Percentiles rank a stretch among this genome's conserved stretches.
phyloP scores from a whole-genome alignment of 2,888 invertebrate genomes.

The Hypena proboscidalis region DNA sequence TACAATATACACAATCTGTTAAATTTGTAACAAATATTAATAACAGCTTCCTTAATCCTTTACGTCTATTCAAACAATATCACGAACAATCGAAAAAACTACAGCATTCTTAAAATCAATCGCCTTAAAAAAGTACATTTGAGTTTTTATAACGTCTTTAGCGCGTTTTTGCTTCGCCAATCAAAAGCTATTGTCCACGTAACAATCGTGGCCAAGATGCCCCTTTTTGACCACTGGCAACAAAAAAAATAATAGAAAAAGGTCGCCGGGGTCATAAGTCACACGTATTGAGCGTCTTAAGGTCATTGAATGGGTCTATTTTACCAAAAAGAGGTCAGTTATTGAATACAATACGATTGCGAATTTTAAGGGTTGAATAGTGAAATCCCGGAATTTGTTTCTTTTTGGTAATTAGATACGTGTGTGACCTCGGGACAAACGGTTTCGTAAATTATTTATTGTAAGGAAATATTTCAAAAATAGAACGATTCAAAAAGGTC shows the following conservation, averaged over 20 bases:
- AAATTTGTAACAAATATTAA: slow-evolving; percentile 3
- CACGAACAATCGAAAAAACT: slow-evolving; percentile 26
- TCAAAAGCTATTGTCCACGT: slow-evolving; percentile 74
- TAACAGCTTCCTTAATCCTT: slow-evolving; percentile 15
- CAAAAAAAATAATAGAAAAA: slow-evolving; percentile 56
- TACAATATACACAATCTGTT: too few species aligned
- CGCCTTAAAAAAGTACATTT: slow-evolving; percentile 17
- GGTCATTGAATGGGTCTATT: slow-evolving; percentile 53
- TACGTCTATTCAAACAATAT: slow-evolving; percentile 23
- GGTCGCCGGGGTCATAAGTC: slow-evolving; percentile 66
- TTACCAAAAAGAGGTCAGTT: slow-evolving; percentile 64
- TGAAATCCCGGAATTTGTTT: slow-evolving; percentile 62
- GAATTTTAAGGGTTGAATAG: slow-evolving; percentile 54
- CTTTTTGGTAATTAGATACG: slow-evolving; percentile 65
- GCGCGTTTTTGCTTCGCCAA: slow-evolving; percentile 64
- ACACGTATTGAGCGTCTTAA: slow-evolving; percentile 49
- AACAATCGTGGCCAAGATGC: slow-evolving; percentile 59
- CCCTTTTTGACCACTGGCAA: slow-evolving; percentile 66
- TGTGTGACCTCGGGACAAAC: slow-evolving; percentile 77
- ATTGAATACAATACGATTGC: slow-evolving; percentile 55
- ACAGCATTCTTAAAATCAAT: slow-evolving; percentile 20
- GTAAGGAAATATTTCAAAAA: slow-evolving; percentile 10
- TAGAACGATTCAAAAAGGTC: too few species aligned
- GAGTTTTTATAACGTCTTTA: slow-evolving; percentile 29
- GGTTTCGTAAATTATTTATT: slow-evolving; percentile 26